phyloP scores from a whole-genome alignment of 2,797 vertebrate genomes.

The Clarias laeviceps region DNA sequence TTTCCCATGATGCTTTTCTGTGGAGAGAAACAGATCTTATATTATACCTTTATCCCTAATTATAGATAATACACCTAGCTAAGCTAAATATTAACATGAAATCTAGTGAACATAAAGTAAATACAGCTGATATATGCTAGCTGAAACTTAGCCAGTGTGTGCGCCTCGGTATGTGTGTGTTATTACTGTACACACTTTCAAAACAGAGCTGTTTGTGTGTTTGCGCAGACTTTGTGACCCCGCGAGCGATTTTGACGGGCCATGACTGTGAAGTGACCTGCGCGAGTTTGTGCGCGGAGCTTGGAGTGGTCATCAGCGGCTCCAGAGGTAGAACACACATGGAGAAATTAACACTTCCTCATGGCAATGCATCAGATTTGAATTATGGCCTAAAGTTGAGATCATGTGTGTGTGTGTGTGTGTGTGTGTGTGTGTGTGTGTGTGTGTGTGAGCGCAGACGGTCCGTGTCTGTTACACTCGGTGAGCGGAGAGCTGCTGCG shows the following conservation, averaged over 20 bases:
- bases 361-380: not conserved
- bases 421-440: slow-evolving; percentile 11
- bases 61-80: not conserved
- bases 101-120: not conserved
- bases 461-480: slow-evolving; percentile 97
- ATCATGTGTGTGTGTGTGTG: slow-evolving; percentile 15
- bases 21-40: not conserved
- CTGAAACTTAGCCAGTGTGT: not conserved
- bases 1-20: not conserved
- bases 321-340: slow-evolving; percentile 83
- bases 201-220: slow-evolving; percentile 17
- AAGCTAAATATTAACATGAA: not conserved
- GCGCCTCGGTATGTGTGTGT: not conserved
- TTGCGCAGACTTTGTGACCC: slow-evolving; percentile 85
- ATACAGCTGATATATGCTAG: not conserved
- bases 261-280: slow-evolving; percentile 95
- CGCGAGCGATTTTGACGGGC: slow-evolving; percentile 90
- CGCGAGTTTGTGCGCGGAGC: slow-evolving; percentile 89
- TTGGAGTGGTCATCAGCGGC: slow-evolving; percentile 94
- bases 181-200: not conserved
- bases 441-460: slow-evolving; percentile 75
- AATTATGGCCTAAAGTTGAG: not conserved
- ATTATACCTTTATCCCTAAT: too few species aligned
- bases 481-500: slow-evolving; percentile 98
- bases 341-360: not conserved